Base-by-base conservation (phyloP, 2,888 invertebrate species). In the Seira ritae region DNA sequence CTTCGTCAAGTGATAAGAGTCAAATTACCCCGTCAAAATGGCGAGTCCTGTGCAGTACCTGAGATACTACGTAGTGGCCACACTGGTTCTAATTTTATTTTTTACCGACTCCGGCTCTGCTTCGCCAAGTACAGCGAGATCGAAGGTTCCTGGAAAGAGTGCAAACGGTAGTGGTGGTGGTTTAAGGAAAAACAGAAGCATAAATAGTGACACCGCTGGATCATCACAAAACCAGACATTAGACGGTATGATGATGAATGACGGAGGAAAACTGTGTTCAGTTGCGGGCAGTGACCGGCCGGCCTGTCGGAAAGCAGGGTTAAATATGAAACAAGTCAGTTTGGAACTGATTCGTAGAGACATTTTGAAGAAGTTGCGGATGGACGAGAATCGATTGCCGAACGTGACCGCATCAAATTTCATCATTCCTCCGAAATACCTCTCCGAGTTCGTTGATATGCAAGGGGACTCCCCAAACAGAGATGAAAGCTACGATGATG, bases 361-460 rank as follows among this genome's bases (percentile, higher is more conserved):
- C 50, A 89, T 89, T 66, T 79, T 89, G 15, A 85, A 86, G 60
- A 89, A 88, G 80, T 71, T 89, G 2, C 79, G 87, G 19, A 68
- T 89, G 86, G 89, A 89, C 72, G 87, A 88, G 77, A 88, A 84
- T 73, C 80, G 82, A 17, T 78, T 89, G n/a, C 89, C 89, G 10
- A 89, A 88, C 50, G 76, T 85, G 1, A 86, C 83, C 4, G 85
- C 85, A n/a, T 71, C 72, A 46, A 87, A 84, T 6, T 86, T 86
- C 75, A 84, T 80, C 66, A 88, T 87, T 66, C 86, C 87, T 42
- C 84, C 85, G 0, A 73, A 66, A 10, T 87, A 86, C 73, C 74
- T 88, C 42, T 83, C 84, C 62, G 87, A 88, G 69, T 83, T 89
- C 76, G 78, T 55, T 17, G 87, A 88, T 37, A 86, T 88, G 86